Base-by-base conservation (phyloP, 2,888 invertebrate species). In the Chesias legatella region DNA sequence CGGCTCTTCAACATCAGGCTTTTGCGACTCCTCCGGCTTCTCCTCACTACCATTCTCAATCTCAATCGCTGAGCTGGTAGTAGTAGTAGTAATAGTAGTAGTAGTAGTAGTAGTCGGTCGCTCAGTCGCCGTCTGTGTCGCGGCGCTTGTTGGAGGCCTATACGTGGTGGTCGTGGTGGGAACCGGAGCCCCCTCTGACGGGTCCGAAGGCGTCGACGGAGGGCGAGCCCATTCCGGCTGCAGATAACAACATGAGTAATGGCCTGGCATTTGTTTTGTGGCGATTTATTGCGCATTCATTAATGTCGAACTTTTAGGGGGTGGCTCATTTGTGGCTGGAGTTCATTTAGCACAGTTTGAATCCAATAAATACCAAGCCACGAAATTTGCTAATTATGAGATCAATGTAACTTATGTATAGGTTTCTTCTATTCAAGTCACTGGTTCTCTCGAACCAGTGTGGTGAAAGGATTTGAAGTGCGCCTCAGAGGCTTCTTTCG, bases 191-290 rank as follows among this genome's bases (percentile, higher is more conserved):
- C 89, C 77, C 62, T 90, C 90, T 13, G 89, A 77, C 10, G 90
- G 84, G 62, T 90, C 90, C 6, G 82, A 61, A 9, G 91, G 85
- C 2, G 94, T 94, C 47, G 94, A 92, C 43, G 94, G 94, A 8
- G 95, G 94, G 47, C 91, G 90, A 28, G 94, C 94, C 95, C 95
- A 95, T 67, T 94, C 94, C 57, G 94, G 94, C 94, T 94, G 63
- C 25, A 78, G 64, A 61, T 61, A 60, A 46, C 51, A 65, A 58
- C 61, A 64, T 68, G 63, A 69, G 54, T 67, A 60, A 69, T 65
- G 60, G 54, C 32, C 40, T 50, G 48, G 43, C 58, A 63, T 67
- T 71, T 67, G 60, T 63, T 56, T 52, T 47, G 50, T 39, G 29
- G 44, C 51, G 56, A 67, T 68, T 66, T 68, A 68, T 69, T 52